These are phyloP conservation scores for Limenitis camilla DNA, from an alignment of 2,888 invertebrate species.

Conservation along the genomic window DNA sequence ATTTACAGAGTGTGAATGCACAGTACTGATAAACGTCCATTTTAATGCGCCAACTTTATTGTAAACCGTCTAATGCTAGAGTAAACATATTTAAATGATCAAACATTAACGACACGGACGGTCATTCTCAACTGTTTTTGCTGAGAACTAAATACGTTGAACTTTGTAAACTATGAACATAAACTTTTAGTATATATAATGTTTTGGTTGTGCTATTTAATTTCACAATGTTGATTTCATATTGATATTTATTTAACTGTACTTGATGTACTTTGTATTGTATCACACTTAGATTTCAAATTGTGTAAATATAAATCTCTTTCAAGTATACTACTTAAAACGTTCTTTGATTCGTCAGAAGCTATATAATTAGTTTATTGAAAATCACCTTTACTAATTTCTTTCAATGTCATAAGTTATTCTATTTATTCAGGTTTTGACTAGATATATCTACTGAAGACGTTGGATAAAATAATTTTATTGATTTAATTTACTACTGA, in stretches of 20 bases:
- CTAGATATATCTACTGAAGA: no score
- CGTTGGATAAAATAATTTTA: no score
- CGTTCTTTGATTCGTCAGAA: no score
- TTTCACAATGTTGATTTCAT: background rate
- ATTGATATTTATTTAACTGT: no score
- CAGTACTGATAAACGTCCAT: slow-evolving; percentile 24
- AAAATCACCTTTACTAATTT: no score
- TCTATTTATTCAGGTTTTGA: no score
- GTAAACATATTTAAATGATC: slow-evolving; percentile 24
- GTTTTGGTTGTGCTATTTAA: background rate
- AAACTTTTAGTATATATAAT: background rate
- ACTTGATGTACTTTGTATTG: no score
- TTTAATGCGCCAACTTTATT: slow-evolving; percentile 24
- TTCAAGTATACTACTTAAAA: background rate
- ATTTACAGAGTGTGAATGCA: slow-evolving; percentile 29
- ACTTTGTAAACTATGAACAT: slow-evolving; percentile 4
- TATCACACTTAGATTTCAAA: no score
- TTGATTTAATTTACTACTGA: no score
- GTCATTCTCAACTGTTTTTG: slow-evolving; percentile 10
- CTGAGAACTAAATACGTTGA: slow-evolving; percentile 5
- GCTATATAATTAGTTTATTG: no score
- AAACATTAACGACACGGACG: slow-evolving; percentile 9
- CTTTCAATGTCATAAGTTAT: no score
- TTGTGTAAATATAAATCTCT: background rate
- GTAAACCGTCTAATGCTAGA: slow-evolving; percentile 18